Evolutionary conservation across 92 coral and sea anemone species (phyloP), one percentile per base, ranked within the genome.

Genomic region (Micromussa lordhowensis): DNA sequence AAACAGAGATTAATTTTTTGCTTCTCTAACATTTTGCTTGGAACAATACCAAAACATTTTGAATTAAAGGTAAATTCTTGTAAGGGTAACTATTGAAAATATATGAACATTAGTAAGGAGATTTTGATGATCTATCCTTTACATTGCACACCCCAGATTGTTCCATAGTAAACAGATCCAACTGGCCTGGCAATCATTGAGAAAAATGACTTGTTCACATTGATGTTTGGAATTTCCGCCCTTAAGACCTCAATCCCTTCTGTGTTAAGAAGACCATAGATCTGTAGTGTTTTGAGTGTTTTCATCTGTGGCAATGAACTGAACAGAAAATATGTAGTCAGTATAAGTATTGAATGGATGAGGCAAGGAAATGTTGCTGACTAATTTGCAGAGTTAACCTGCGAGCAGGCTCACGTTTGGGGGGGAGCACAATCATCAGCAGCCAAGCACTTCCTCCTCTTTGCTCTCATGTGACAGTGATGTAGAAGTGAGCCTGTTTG

Each of bases 111-210:
- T 75, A 16, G 28, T 32, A 15, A 17, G 69, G 64, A 79, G 66
- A 29, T 30, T 58, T 26, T 26, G 36, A 3, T 68, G 24, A 35
- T 29, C n/a, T 92, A 91, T 57, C 85, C 91, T 71, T 82, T 75
- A 53, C 98, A 94, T 28, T 79, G 83, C 4, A 90, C 40, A 1
- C 94, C 98, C 99, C 99, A 98, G 72, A 98, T 96, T 38, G 82
- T 86, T 22, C 96, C 96, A 26, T 64, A 70, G 82, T 91, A 98
- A 68, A 75, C 36, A 40, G 91, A 91, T 74, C 89, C 95, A 61
- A 92, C 96, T 1, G 99, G 98, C 69, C 99, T 86, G 7, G 98
- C 98, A 34, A 98, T 87, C 63, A 87, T 54, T 53, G 98, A 94
- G 94, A 93, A 98, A 49, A 96, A 64, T 29, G 90, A 91, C 84